Evolutionary conservation across 1,140 invertebrate genomes (phyloP).

Genomic region (Platorchestia sp.): DNA sequence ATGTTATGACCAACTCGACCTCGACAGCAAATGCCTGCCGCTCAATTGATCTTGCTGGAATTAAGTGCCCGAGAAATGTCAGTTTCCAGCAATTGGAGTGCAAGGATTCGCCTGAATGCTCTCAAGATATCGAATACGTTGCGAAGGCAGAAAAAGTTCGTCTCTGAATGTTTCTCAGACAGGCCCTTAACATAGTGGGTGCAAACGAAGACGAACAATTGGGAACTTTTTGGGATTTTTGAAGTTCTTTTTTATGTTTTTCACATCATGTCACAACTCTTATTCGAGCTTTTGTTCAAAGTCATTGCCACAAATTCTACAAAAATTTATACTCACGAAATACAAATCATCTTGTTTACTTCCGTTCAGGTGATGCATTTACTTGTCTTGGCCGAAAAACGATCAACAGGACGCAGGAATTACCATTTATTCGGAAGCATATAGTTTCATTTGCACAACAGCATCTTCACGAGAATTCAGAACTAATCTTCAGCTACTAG

Average conservation of each 20-base stretch:
- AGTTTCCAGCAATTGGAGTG: background rate
- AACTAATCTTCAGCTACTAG: no score
- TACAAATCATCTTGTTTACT: no score
- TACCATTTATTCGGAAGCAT: no score
- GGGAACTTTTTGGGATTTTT: background rate
- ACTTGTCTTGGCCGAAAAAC: no score
- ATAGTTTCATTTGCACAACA: no score
- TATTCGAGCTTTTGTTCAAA: background rate
- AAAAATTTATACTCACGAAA: background rate
- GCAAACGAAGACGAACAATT: background rate
- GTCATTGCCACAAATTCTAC: background rate
- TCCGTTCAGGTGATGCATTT: no score
- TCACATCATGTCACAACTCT: background rate
- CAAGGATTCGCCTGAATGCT: constrained; percentile 15
- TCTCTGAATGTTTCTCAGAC: background rate
- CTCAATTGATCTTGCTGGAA: background rate
- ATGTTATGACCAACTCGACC: background rate
- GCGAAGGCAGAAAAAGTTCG: background rate
- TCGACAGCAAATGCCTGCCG: constrained; percentile 17
- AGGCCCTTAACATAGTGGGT: background rate
- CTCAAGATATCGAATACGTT: background rate
- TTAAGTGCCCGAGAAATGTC: constrained; percentile 5
- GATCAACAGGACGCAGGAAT: no score
- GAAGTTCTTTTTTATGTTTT: background rate
- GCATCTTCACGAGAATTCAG: no score